Base-by-base conservation (phyloP, 2,888 invertebrate genomes). In the Sinohyriopsis cumingii region DNA sequence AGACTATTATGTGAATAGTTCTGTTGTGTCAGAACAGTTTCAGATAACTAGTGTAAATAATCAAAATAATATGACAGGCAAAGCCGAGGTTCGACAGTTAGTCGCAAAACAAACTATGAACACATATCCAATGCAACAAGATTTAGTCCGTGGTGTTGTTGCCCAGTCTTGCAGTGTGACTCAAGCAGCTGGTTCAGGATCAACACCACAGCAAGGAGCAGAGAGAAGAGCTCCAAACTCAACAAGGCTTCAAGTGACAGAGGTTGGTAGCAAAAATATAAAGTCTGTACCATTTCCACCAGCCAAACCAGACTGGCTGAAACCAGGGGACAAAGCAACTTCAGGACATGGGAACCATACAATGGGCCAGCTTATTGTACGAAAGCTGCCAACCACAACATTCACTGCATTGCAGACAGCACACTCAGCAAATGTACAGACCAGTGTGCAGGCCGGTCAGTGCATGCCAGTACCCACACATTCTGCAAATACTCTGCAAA, bases 221-320 rank as follows among this genome's bases (percentile, higher is more conserved):
- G 45, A 15, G 45, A 45, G 45, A 45, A 45, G 45, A 3, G 45
- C 3, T 45, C 15, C 45, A 12, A 45, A 45, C 45, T 45, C 45
- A 12, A 45, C 45, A 45, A 45, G 45, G 45, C 45, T 45, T 45
- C 69, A 77, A 56, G 73, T 75, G 59, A 72, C 77, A 55, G 73
- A 77, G 75, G 75, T 75, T 75, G 62, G 77, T 75, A 68, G 68
- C 61, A 70, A 71, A 59, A 67, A 62, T 45, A 55, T 24, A 63
- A 66, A 64, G 65, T 59, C 74, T 66, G 67, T 65, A 69, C 61
- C 75, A 45, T 45, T 45, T 45, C 45, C 45, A 62, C 64, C 69
- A 55, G 56, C 54, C 55, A 65, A 72, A 63, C 70, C 65, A 68
- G 54, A 55, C 24, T 53, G 63, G 63, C 63, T 54, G 24, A 63